These are phyloP conservation scores for Ischnura elegans DNA, from an alignment of 2,888 invertebrate species.

Conservation along the genomic window DNA sequence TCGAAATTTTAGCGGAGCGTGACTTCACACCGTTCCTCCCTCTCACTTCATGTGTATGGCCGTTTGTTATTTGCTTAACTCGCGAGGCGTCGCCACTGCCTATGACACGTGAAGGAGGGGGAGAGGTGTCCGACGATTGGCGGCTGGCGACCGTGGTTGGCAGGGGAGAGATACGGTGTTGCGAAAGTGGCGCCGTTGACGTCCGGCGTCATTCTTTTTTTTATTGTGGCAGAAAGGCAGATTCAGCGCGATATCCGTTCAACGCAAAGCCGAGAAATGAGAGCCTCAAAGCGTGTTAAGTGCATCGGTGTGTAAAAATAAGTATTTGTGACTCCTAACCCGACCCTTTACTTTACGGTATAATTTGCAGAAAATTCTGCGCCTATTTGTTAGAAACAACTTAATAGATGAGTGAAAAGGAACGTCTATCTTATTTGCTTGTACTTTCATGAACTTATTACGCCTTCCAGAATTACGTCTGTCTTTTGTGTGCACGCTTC, in stretches of 20 bases:
- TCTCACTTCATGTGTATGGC: background rate
- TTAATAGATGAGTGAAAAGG: too few relatives aligned
- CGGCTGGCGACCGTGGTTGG: background rate
- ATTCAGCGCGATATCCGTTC: too few relatives aligned
- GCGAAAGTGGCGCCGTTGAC: background rate
- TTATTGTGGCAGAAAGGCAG: background rate
- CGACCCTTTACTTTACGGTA: too few relatives aligned
- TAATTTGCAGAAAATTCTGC: too few relatives aligned
- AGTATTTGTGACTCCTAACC: too few relatives aligned
- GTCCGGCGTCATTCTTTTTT: background rate
- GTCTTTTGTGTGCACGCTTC: too few relatives aligned
- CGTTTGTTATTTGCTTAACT: constrained; percentile 30
- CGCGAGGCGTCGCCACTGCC: constrained; percentile 11
- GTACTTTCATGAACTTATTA: too few relatives aligned
- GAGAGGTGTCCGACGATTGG: background rate
- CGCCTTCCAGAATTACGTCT: too few relatives aligned
- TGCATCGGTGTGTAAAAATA: too few relatives aligned
- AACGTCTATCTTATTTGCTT: too few relatives aligned
- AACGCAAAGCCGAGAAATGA: background rate
- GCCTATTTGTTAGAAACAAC: too few relatives aligned
- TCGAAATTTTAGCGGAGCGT: constrained; percentile 44
- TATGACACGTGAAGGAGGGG: constrained; percentile 18
- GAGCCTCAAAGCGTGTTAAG: too few relatives aligned
- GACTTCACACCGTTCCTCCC: background rate
- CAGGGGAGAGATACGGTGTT: background rate